Evolutionary conservation across 2,797 vertebrate genomes (phyloP).

Genomic region (Muraenolepis orangiensis): DNA sequence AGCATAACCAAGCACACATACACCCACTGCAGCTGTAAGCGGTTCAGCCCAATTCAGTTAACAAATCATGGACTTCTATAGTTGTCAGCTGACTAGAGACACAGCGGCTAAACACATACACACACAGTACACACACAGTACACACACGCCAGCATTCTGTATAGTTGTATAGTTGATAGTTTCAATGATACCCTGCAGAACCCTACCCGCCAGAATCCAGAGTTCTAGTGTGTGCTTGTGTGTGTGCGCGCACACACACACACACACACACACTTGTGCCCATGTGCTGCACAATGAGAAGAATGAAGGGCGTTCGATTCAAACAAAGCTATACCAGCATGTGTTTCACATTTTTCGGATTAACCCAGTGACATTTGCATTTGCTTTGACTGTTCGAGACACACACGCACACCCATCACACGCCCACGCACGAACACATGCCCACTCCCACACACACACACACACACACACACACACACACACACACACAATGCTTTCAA

Average conservation of each 20-base stretch:
- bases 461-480: slow-evolving; percentile 8
- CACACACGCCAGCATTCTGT: slow-evolving; percentile 15
- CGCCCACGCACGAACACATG: slow-evolving; percentile 12
- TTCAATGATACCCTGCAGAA: background rate
- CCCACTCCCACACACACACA: slow-evolving; percentile 9
- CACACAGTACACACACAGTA: slow-evolving; percentile 24
- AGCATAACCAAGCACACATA: slow-evolving; percentile 29
- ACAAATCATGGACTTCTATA: slow-evolving; percentile 74
- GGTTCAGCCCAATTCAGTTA: slow-evolving; percentile 75
- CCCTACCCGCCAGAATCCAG: background rate
- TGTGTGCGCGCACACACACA: background rate
- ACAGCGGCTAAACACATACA: slow-evolving; percentile 33
- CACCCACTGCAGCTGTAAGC: slow-evolving; percentile 89
- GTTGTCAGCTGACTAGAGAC: slow-evolving; percentile 88
- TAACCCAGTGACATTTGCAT: background rate
- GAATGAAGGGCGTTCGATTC: background rate
- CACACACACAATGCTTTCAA: background rate
- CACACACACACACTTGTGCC: too few species aligned
- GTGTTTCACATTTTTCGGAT: slow-evolving; percentile 10
- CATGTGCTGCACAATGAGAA: background rate
- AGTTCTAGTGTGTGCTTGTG: slow-evolving; percentile 7
- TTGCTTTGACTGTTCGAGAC: slow-evolving; percentile 23
- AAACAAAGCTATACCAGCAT: background rate
- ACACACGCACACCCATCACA: slow-evolving; percentile 18
- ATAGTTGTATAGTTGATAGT: background rate